Conservation (phyloP, 2,113 vertebrate genomes). For the Tetrax tetrax region DNA sequence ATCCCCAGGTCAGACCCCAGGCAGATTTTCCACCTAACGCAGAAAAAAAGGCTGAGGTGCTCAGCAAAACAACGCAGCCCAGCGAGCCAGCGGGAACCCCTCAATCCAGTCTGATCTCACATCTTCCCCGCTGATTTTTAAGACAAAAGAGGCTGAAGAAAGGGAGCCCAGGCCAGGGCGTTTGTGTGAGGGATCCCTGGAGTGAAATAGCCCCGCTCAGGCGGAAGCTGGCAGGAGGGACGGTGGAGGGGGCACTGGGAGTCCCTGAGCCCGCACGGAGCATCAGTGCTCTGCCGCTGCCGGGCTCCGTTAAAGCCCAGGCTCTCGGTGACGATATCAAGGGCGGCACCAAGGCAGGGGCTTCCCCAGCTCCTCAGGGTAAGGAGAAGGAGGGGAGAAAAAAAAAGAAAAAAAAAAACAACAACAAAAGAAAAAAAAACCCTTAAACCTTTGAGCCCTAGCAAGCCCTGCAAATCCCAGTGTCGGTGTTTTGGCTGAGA, state of each 20-base stretch:
- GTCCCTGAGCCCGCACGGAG: neutral
- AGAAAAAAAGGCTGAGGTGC: neutral
- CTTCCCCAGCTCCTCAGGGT: neutral
- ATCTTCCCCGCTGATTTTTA: neutral
- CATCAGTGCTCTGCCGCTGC: neutral
- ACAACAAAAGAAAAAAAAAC: neutral
- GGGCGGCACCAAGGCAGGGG: rapidly evolving
- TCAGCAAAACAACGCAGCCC: neutral
- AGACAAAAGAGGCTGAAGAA: neutral
- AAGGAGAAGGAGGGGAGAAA: neutral
- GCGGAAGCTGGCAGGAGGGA: neutral
- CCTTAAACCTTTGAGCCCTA: neutral
- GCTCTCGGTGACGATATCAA: rapidly evolving
- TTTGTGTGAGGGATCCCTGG: neutral
- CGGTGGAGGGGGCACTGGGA: neutral
- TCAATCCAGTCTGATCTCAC: neutral
- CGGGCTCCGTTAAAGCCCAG: rapidly evolving
- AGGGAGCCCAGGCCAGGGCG: neutral
- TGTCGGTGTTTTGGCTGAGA: neutral
- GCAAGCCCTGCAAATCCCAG: neutral
- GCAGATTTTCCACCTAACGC: neutral
- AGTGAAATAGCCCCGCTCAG: neutral
- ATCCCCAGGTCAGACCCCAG: neutral
- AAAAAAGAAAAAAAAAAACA: neutral
- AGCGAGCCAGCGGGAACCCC: rapidly evolving